These are phyloP conservation scores for Leuciscus idus DNA, from an alignment of 2,113 vertebrate genomes.

Conservation along the genomic window DNA sequence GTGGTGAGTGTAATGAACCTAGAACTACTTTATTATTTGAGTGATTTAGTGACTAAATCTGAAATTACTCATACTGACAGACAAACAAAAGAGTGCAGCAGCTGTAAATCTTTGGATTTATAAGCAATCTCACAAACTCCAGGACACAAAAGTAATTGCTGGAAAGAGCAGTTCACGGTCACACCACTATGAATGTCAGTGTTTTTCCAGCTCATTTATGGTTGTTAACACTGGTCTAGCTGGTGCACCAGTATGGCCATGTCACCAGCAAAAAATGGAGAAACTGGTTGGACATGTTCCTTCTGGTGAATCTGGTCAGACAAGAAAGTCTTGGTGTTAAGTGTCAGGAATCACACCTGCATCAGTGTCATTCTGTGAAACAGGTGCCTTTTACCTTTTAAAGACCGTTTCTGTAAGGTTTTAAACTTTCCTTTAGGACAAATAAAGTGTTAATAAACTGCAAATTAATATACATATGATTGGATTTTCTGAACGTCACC, in stretches of 20 bases:
- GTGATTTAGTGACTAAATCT: not conserved
- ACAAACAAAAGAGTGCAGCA: not conserved
- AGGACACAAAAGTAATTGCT: not conserved
- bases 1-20: slow-evolving; percentile 73
- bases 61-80: not conserved
- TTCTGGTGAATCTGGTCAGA: not conserved
- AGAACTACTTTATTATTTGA: not conserved
- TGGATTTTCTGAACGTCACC: too few relatives aligned
- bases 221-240: not conserved
- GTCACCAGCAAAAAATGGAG: not conserved
- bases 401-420: too few relatives aligned
- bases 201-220: not conserved
- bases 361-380: too few relatives aligned
- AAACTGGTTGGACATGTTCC: not conserved
- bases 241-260: not conserved
- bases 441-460: too few relatives aligned
- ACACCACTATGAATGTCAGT: not conserved
- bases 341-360: too few relatives aligned
- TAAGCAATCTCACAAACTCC: not conserved
- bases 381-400: too few relatives aligned
- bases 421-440: too few relatives aligned
- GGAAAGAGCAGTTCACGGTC: not conserved
- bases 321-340: not conserved
- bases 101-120: not conserved
- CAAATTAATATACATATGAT: too few relatives aligned